phyloP scores from a whole-genome alignment of 1,140 invertebrate species.

The Bombus soroeensis region DNA sequence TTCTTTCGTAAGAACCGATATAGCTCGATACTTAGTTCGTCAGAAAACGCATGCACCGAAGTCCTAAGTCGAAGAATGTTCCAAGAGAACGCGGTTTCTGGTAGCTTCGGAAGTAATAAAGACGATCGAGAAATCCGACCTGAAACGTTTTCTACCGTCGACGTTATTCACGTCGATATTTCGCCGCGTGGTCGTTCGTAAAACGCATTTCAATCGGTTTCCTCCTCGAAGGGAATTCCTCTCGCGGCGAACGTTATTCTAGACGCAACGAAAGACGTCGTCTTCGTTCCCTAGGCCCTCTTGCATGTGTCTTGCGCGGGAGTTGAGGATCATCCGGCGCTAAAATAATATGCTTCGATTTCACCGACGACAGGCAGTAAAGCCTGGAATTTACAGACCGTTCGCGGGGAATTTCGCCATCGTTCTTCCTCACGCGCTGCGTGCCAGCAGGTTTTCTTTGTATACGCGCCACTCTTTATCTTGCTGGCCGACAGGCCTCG shows the following conservation, averaged over 20 bases:
- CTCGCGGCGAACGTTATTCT: background rate
- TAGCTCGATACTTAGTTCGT: too few relatives aligned
- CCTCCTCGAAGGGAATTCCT: background rate
- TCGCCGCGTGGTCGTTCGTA: too few relatives aligned
- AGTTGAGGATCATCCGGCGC: slow-evolving; percentile 8
- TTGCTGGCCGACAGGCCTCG: background rate
- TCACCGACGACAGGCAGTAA: slow-evolving; percentile 51
- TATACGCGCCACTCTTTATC: slow-evolving; percentile 23
- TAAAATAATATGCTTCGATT: slow-evolving; percentile 57
- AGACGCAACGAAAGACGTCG: background rate
- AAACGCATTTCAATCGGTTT: background rate
- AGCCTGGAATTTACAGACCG: slow-evolving; percentile 38
- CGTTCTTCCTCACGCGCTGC: slow-evolving; percentile 49
- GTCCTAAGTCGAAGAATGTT: too few relatives aligned
- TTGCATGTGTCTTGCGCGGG: too few relatives aligned
- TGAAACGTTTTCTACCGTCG: background rate
- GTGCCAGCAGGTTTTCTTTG: slow-evolving; percentile 34
- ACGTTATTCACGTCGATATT: too few relatives aligned
- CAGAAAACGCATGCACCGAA: too few relatives aligned
- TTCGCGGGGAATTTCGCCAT: slow-evolving; percentile 37
- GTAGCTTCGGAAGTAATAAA: background rate
- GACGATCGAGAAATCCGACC: too few relatives aligned
- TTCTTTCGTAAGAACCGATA: too few relatives aligned
- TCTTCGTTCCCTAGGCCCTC: background rate
- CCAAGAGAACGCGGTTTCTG: too few relatives aligned